Evolutionary conservation across 2,888 invertebrate genomes (phyloP), one percentile per base, ranked within the genome.

Genomic region (Dynastes maya): DNA sequence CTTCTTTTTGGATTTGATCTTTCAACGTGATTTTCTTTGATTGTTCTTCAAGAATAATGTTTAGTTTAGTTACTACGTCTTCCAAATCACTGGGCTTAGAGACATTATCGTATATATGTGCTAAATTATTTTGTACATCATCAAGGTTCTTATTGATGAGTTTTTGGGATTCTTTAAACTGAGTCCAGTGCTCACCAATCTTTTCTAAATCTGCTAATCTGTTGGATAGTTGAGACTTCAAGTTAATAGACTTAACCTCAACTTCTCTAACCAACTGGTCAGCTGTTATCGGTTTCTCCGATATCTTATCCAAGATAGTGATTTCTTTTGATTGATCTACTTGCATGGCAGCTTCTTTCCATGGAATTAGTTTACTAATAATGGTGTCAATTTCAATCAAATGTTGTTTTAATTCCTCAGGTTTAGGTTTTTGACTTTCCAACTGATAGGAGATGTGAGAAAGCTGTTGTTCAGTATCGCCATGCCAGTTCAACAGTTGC

Each of bases 361-460:
- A 95, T 79, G 91, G 91, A 0, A 91, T 91, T 1, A 95, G 89
- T 85, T 94, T 94, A 0, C 91, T 90, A 37, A 93, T 91, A 13
- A 96, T 90, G 67, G 90, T 91, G 16, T 94, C 92, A 2, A 96
- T 91, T 87, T 96, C 96, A 75, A 90, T 90, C 32, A 93, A 91
- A 13, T 95, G 90, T 80, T 91, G 90, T 82, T 93, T 92, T 45
- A 97, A 90, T 82, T 95, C 95, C 74, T 93, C 92, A 0, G 94
- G 91, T 1, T 91, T 91, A 0, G 93, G 91, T 86, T 95, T 95
- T 9, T 94, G 93, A 37, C 94, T 94, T 79, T 95, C 95, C 5
- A 95, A 90, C 86, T 95, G 95, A 84, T 95, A 95, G 84, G 95
- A 94, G 80, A 95, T 91, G 83, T 96, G 95, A 71, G 93, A 93